Evolutionary conservation across 2,888 invertebrate genomes (phyloP).

Genomic region (Chloroclystis v-ata): DNA sequence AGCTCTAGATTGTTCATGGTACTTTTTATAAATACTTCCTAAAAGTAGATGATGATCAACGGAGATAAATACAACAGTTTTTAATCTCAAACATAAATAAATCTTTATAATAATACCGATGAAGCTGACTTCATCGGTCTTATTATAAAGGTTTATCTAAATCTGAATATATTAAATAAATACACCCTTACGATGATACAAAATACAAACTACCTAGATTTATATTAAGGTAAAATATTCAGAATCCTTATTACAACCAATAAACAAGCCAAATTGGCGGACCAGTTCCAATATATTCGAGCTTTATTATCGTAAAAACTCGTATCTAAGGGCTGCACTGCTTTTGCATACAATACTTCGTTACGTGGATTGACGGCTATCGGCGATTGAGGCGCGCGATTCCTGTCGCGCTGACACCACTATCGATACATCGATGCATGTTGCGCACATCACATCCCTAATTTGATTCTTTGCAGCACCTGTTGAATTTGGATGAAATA

Average conservation of each 20-base stretch:
- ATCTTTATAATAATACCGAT: too few species aligned
- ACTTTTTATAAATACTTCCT: too few species aligned
- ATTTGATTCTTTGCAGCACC: constrained; percentile 59
- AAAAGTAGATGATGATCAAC: too few species aligned
- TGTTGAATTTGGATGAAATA: constrained; percentile 37
- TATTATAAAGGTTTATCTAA: too few species aligned
- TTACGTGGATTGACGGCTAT: constrained; percentile 43
- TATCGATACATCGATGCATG: constrained; percentile 18
- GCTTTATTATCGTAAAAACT: constrained; percentile 39
- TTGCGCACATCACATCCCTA: constrained; percentile 45
- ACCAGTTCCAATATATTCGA: constrained; percentile 28
- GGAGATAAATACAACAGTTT: too few species aligned
- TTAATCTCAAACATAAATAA: too few species aligned
- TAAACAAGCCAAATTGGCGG: constrained; percentile 19
- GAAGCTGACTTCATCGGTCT: too few species aligned
- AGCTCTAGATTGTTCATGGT: too few species aligned
- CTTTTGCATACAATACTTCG: constrained; percentile 72
- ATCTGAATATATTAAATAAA: too few species aligned
- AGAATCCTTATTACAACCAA: constrained; percentile 1
- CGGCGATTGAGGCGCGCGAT: constrained; percentile 53
- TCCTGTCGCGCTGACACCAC: constrained; percentile 40
- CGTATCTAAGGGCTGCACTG: constrained; percentile 32
- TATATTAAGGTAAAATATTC: neutral
- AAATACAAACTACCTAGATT: neutral
- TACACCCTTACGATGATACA: too few species aligned